Evolutionary conservation across 1,140 invertebrate species (phyloP).

Genomic region (Vanessa atalanta): DNA sequence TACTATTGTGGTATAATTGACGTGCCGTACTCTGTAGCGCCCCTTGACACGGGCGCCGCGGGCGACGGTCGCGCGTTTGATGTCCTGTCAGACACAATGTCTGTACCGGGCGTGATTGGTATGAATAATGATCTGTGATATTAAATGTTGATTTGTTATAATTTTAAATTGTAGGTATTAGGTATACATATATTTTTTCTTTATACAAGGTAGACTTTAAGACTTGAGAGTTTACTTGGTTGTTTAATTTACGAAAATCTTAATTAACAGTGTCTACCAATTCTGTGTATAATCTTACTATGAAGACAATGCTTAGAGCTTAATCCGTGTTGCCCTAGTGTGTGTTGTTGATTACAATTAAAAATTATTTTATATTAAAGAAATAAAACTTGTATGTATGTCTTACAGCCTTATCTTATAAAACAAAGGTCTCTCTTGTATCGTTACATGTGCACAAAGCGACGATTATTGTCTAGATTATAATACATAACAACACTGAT

Average conservation of each 20-base stretch:
- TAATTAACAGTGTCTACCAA: not conserved
- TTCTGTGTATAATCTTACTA: too few species aligned
- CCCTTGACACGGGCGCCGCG: conserved; percentile 29
- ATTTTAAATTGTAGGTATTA: not conserved
- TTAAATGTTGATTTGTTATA: conserved; percentile 1
- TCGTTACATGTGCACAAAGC: not conserved
- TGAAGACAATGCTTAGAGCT: too few species aligned
- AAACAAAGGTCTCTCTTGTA: not conserved
- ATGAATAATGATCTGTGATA: conserved; percentile 6
- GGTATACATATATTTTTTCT: too few species aligned
- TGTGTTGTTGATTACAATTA: too few species aligned
- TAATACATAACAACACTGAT: not conserved
- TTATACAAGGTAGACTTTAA: too few species aligned
- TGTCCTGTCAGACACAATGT: conserved; percentile 33
- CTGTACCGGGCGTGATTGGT: not conserved
- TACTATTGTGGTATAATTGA: not conserved
- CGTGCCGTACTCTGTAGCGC: not conserved
- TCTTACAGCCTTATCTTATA: not conserved
- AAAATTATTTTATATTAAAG: too few species aligned
- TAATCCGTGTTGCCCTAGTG: too few species aligned
- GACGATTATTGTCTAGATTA: not conserved
- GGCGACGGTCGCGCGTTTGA: conserved; percentile 32
- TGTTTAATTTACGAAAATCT: not conserved
- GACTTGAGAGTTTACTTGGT: not conserved
- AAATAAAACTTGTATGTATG: too few species aligned